Base-by-base conservation (phyloP, 2,113 vertebrate genomes). In the Pavo muticus region DNA sequence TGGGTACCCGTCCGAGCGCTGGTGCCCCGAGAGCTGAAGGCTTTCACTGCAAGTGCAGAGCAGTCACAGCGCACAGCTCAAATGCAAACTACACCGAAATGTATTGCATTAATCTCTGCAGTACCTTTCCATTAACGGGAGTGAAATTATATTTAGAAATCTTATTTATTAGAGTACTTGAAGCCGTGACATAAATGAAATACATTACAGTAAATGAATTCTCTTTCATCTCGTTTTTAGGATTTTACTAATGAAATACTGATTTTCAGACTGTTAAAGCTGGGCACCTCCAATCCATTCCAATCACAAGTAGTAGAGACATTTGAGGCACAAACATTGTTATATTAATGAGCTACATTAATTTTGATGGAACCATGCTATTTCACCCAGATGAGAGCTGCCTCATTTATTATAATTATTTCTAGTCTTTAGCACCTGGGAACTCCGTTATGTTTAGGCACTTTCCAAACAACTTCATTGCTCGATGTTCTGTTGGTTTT, bases 221-320 rank as follows among this genome's bases (percentile, higher is more conserved):
- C 68, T 84, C 79, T 57, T 76, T 11, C 30, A 50, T 57, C 45
- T 73, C 3, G 8, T 68, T 90, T 85, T 74, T 29, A 83, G 75
- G 71, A 65, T 80, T 93, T 87, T 42, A 6, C n/a, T 54, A 76
- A 93, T 87, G 88, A 95, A 90, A 83, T 65, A 45, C 75, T 83
- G 90, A 39, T 83, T 91, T 83, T 61, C 61, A 54, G 40, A 32
- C 32, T 40, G 37, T 76, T 90, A 29, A 72, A 90, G 32, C 35
- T 23, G 59, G 40, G 40, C 9, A 37, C 37, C 69, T 80, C 81
- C 29, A 67, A 81, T 84, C 64, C 75, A 79, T 91, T 73, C 65
- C 76, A 91, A 80, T 61, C 63, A 42, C 18, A 3, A 13, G 60
- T 72, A 88, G 64, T 42, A 69, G 40, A 72, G 75, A 57, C n/a